These are phyloP conservation scores for Cepphus grylle DNA, from an alignment of 2,113 vertebrate genomes.

Conservation along the genomic window DNA sequence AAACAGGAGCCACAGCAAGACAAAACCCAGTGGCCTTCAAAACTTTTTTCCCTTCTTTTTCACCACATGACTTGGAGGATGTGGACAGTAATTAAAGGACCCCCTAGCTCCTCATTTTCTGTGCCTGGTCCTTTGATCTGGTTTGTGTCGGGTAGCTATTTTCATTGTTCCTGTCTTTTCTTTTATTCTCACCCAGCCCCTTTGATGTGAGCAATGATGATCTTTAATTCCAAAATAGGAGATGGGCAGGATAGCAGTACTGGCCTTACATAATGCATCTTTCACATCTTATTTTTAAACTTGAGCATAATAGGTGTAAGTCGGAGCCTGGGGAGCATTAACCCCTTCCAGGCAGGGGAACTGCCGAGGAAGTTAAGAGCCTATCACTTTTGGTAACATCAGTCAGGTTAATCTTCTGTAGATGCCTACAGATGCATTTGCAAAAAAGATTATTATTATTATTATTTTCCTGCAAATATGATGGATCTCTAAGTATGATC, in stretches of 20 bases:
- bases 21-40: constrained; percentile 85
- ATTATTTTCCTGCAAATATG: constrained; percentile 53
- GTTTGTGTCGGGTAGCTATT: constrained; percentile 85
- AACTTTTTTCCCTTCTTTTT: constrained; percentile 82
- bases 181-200: constrained; percentile 80
- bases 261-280: constrained; percentile 75
- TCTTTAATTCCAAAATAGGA: constrained; percentile 83
- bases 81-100: constrained; percentile 95
- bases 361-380: neutral
- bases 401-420: constrained; percentile 15
- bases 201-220: constrained; percentile 90
- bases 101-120: constrained; percentile 89
- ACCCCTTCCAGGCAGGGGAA: neutral
- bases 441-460: constrained; percentile 28
- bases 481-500: constrained; percentile 73
- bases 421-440: neutral
- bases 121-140: constrained; percentile 90
- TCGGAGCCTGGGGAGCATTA: constrained; percentile 40
- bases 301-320: constrained; percentile 70
- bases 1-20: constrained; percentile 81
- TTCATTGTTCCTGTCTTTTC: constrained; percentile 83
- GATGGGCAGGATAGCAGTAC: constrained; percentile 75
- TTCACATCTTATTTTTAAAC: constrained; percentile 81
- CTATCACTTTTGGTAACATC: neutral
- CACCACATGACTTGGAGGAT: constrained; percentile 86